These are phyloP conservation scores for Toxonevra muliebris DNA, from an alignment of 2,888 invertebrate species.

Conservation along the genomic window DNA sequence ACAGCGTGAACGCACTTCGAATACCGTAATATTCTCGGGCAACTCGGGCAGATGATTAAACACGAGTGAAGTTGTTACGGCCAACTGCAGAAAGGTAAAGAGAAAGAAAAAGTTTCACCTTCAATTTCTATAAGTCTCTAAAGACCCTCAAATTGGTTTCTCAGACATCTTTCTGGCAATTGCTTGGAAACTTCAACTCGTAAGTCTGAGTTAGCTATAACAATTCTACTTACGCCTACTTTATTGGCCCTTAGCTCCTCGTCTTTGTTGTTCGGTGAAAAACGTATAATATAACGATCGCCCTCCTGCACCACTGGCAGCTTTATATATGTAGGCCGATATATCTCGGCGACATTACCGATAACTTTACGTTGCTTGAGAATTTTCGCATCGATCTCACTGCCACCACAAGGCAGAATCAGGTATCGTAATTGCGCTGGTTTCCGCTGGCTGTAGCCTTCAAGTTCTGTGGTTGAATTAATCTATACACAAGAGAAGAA, in stretches of 20 bases:
- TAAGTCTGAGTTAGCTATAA: neutral
- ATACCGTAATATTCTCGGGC: slow-evolving; percentile 67
- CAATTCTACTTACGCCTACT: slow-evolving; percentile 65
- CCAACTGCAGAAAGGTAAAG: slow-evolving; percentile 61
- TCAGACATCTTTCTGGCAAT: neutral
- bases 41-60: slow-evolving; percentile 68
- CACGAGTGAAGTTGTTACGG: slow-evolving; percentile 65
- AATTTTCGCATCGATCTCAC: slow-evolving; percentile 67
- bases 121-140: neutral
- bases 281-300: slow-evolving; percentile 67
- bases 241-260: slow-evolving; percentile 67
- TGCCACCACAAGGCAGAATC: slow-evolving; percentile 69
- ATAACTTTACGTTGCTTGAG: slow-evolving; percentile 62
- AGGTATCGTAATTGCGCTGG: slow-evolving; percentile 59
- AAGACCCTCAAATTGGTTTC: no score
- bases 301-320: slow-evolving; percentile 59
- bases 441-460: neutral
- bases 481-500: neutral
- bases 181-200: neutral
- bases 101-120: slow-evolving; percentile 24
- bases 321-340: slow-evolving; percentile 66
- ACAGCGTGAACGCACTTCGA: slow-evolving; percentile 68
- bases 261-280: slow-evolving; percentile 67
- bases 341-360: slow-evolving; percentile 60
- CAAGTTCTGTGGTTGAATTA: slow-evolving; percentile 5